A percentile compares a stretch with the other conserved stretches of the same genome.
These are phyloP conservation scores for Nibea coibor DNA, from an alignment of 2,113 vertebrate species.

Conservation along the genomic window DNA sequence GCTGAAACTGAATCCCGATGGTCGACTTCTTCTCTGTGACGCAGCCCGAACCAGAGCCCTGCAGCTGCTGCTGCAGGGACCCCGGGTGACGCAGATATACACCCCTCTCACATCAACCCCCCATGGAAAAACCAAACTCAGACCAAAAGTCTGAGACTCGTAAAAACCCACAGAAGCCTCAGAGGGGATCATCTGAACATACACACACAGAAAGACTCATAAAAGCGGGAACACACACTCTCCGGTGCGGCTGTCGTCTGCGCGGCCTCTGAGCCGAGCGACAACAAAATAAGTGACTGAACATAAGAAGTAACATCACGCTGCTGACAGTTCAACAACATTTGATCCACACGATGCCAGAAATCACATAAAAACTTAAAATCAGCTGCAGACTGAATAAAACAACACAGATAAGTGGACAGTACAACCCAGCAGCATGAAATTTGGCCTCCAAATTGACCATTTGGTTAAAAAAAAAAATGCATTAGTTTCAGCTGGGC, in stretches of 20 bases:
- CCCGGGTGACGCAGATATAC: too few species aligned
- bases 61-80: constrained; percentile 69
- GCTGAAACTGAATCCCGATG: constrained; percentile 51
- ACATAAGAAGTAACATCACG: not conserved
- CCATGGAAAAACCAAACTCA: not conserved
- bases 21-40: constrained; percentile 3
- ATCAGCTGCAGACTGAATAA: not conserved
- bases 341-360: not conserved
- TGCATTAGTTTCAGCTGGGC: too few species aligned
- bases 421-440: too few species aligned
- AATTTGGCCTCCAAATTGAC: too few species aligned
- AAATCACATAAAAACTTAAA: not conserved
- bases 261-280: not conserved
- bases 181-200: constrained; percentile 29
- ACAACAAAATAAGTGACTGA: constrained; percentile 18
- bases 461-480: too few species aligned
- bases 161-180: constrained; percentile 50
- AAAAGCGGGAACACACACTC: constrained; percentile 40
- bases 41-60: constrained; percentile 11
- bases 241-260: constrained; percentile 15
- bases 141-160: constrained; percentile 46
- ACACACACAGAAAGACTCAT: constrained; percentile 31
- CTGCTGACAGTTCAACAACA: not conserved
- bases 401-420: too few species aligned
- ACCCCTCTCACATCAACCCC: not conserved